These are phyloP conservation scores for Cotesia congregata DNA, from an alignment of 2,888 invertebrate genomes.

Conservation along the genomic window DNA sequence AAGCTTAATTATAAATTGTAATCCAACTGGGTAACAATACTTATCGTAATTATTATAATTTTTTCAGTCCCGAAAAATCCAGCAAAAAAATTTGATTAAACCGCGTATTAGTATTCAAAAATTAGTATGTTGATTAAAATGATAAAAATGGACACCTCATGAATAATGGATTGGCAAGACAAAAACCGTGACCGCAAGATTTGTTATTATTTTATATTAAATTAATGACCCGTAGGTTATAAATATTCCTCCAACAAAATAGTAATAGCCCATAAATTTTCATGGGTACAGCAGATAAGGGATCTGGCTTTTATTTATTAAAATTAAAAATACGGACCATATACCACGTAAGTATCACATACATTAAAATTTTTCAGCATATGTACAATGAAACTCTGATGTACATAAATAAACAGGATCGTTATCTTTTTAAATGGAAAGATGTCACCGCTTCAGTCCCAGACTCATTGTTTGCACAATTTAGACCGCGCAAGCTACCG, in stretches of 20 bases:
- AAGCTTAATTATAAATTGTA: background rate
- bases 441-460: background rate
- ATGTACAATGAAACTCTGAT: background rate
- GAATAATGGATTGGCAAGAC: background rate
- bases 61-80: background rate
- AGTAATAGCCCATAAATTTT: background rate
- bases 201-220: background rate
- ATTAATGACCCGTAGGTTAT: background rate
- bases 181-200: background rate
- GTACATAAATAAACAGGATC: background rate
- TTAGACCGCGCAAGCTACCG: background rate
- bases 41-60: background rate
- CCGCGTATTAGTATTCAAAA: background rate
- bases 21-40: background rate
- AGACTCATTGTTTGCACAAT: background rate
- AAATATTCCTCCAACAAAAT: background rate
- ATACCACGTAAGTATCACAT: too few relatives aligned
- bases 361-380: background rate
- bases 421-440: background rate
- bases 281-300: background rate
- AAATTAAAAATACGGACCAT: too few relatives aligned
- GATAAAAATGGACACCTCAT: background rate
- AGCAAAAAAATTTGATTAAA: background rate
- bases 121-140: background rate
- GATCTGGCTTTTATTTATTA: too few relatives aligned